Base-by-base conservation (phyloP, 2,888 invertebrate genomes). In the Apocheima hispidaria region DNA sequence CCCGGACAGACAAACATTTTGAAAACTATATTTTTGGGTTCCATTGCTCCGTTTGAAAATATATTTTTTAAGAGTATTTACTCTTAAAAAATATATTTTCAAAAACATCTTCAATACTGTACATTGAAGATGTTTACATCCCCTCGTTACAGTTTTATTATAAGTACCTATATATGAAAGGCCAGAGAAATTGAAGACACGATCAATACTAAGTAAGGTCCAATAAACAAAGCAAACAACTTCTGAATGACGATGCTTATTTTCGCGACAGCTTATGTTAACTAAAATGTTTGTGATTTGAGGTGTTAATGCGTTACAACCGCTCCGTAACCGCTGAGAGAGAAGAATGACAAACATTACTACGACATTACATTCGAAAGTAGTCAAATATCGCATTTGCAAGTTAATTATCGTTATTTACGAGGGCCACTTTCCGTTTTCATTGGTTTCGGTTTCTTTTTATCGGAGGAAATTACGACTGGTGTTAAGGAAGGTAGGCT, bases 351-450 rank as follows among this genome's bases (percentile, higher is more conserved):
- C 71, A 74, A 66, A 72, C 72, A 77, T 76, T 74, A 77, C 60
- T 59, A 63, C 46, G 63, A 69, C 73, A 73, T 75, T 74, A 78
- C 73, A 74, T 79, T 81, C 68, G 79, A 87, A 87, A 87, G 83
- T 79, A 70, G 75, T 73, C 77, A 84, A 86, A 86, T 73, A 65
- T 62, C 54, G 70, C 79, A 80, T 86, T 85, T 79, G 78, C 83
- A 63, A 70, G 73, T 73, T 77, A 79, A 81, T 88, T 87, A 84
- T 79, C 82, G 71, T 75, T 73, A 81, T 83, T 82, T 79, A 78
- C 74, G 76, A 78, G 68, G 23, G 74, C 77, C 74, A 84, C 86
- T 88, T 88, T 87, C 83, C 74, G 81, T 83, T 81, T 79, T 70
- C 59, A 69, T 68, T 74, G 74, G 74, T 78, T 77, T 76, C 72